Evolutionary conservation across 2,888 invertebrate genomes (phyloP).

Genomic region (Brassicogethes aeneus): DNA sequence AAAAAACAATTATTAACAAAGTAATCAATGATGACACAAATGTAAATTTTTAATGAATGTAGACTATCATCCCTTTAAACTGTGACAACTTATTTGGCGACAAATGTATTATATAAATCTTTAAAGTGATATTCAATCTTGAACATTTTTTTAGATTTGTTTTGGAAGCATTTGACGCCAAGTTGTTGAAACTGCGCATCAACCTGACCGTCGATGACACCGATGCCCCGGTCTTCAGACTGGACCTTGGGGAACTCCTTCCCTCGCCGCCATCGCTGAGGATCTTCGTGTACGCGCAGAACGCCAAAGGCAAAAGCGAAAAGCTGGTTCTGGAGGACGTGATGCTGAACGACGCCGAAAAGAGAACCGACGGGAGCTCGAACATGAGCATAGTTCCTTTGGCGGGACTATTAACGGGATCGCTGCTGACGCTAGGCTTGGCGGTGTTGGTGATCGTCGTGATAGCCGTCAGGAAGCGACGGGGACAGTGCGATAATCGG

Average conservation of each 20-base stretch:
- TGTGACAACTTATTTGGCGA: no score
- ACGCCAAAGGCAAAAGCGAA: slow-evolving; percentile 79
- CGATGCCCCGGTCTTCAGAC: slow-evolving; percentile 53
- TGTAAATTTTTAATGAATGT: no score
- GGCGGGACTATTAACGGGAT: slow-evolving; percentile 58
- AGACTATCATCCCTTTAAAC: no score
- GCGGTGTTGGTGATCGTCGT: slow-evolving; percentile 56
- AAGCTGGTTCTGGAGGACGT: slow-evolving; percentile 76
- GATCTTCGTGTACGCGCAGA: slow-evolving; percentile 72
- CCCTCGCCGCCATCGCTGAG: slow-evolving; percentile 58
- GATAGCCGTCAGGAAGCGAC: slow-evolving; percentile 53
- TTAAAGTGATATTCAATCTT: no score
- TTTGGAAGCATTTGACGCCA: slow-evolving; percentile 71
- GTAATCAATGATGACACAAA: no score
- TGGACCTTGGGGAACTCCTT: slow-evolving; percentile 55
- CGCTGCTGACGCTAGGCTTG: slow-evolving; percentile 55
- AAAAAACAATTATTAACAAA: no score
- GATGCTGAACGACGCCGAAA: slow-evolving; percentile 78
- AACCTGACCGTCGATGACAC: slow-evolving; percentile 42
- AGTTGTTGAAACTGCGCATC: slow-evolving; percentile 59
- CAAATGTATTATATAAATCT: no score
- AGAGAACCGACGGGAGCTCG: slow-evolving; percentile 65
- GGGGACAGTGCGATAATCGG: slow-evolving; percentile 38
- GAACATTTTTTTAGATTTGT: slow-evolving; percentile 53
- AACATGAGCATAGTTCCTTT: slow-evolving; percentile 63